Evolutionary conservation across 2,113 vertebrate genomes (phyloP).

Genomic region (Carlito syrichta): DNA sequence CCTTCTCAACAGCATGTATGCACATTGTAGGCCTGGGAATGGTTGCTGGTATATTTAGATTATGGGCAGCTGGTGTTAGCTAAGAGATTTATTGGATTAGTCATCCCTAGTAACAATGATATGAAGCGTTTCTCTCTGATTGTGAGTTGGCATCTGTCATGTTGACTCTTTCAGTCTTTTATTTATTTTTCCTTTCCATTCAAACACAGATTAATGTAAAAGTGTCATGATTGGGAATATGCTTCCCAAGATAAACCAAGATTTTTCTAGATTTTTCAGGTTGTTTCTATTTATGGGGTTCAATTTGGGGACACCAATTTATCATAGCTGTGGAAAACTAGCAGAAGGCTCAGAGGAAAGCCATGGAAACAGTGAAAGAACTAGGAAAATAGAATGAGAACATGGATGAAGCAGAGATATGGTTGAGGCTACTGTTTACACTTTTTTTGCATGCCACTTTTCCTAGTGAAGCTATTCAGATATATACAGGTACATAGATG

Average conservation of each 20-base stretch:
- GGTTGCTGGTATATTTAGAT: slow-evolving; percentile 38
- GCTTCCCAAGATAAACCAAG: not conserved
- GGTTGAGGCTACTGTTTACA: not conserved
- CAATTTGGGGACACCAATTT: slow-evolving; percentile 8
- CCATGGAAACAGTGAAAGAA: not conserved
- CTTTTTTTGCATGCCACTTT: not conserved
- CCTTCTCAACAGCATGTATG: not conserved
- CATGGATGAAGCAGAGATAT: not conserved
- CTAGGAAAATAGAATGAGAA: not conserved
- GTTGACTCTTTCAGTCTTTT: slow-evolving; percentile 28
- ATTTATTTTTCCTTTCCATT: slow-evolving; percentile 46
- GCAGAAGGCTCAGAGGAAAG: slow-evolving; percentile 51
- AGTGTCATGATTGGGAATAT: not conserved
- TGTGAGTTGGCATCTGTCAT: slow-evolving; percentile 21
- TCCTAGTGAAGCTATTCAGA: not conserved
- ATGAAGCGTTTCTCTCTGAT: slow-evolving; percentile 20
- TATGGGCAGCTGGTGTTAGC: slow-evolving; percentile 58
- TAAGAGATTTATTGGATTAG: slow-evolving; percentile 47
- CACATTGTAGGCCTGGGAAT: not conserved
- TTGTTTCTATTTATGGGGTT: slow-evolving; percentile 39
- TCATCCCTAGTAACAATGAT: slow-evolving; percentile 49
- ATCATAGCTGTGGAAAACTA: slow-evolving; percentile 25
- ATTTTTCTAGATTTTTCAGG: not conserved
- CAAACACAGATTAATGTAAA: not conserved
- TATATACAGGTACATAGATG: not conserved